These are phyloP conservation scores for Syrista parreyssii DNA, from an alignment of 2,888 invertebrate genomes.

Conservation along the genomic window DNA sequence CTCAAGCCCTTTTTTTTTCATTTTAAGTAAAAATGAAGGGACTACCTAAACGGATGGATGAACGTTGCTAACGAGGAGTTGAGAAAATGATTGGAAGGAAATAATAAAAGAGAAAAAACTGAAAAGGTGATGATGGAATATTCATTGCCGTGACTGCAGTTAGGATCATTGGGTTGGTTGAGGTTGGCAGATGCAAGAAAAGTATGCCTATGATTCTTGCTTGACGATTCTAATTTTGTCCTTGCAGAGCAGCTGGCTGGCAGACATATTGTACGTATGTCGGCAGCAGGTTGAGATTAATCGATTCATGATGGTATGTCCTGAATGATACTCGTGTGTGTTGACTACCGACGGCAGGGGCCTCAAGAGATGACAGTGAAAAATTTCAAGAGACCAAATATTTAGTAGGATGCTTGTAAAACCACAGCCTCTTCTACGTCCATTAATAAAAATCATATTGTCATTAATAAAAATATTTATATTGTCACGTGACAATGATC, in stretches of 20 bases:
- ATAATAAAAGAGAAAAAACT: background rate
- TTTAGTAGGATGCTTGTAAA: constrained; percentile 25
- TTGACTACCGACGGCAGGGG: constrained; percentile 14
- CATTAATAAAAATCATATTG: constrained; percentile 59
- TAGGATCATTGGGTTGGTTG: background rate
- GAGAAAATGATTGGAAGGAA: background rate
- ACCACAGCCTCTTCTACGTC: constrained; percentile 18
- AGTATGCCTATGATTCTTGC: background rate
- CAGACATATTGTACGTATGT: background rate
- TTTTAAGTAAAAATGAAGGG: background rate
- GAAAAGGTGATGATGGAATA: background rate
- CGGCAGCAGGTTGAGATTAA: constrained; percentile 9
- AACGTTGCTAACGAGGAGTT: background rate
- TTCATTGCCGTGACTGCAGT: background rate
- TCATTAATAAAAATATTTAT: constrained; percentile 52
- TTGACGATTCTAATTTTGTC: background rate
- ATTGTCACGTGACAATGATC: constrained; percentile 20
- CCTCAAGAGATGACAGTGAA: constrained; percentile 25
- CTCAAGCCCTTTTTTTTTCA: background rate
- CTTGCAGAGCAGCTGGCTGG: background rate
- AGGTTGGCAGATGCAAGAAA: background rate
- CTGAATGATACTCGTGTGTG: background rate
- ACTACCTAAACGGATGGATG: background rate
- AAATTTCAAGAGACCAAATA: constrained; percentile 29
- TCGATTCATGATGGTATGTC: constrained; percentile 1